Base-by-base conservation (phyloP, 2,797 vertebrate species). In the Arremon aurantiirostris region DNA sequence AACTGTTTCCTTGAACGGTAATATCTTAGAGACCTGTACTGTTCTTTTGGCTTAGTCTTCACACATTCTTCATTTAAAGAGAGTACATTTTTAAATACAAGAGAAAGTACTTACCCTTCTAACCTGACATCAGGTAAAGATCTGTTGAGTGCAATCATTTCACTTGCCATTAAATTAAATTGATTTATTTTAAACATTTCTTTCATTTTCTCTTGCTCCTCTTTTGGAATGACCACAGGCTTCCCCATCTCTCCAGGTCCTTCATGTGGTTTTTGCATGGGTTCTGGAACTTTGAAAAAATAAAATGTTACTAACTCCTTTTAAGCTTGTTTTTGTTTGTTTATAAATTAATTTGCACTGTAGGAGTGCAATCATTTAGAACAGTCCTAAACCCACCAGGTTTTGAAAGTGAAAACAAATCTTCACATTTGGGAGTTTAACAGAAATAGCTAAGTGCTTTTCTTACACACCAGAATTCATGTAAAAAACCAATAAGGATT, bases 111-210 rank as follows among this genome's bases (percentile, higher is more conserved):
- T 98, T 96, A 99, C 99, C 99, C 99, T 98, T 99, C 99, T 88
- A 99, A 98, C 52, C 99, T 98, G 93, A 99, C 99, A 57, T 99
- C 99, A 69, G 99, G 99, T 96, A 99, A 98, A 20, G 99, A 97
- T 92, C 99, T 98, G 98, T 99, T 99, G 91, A 99, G 99, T 80
- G 99, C 99, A 87, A 99, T 99, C 98, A 99, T 99, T 97, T 99
- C 99, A 57, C 99, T 99, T 76, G 99, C 99, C 99, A 99, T 99
- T 97, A 99, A 98, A 97, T 99, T 99, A 98, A 99, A 99, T 96
- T 99, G 99, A 98, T 99, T 99, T 97, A 99, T 99, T 98, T 99
- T 99, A 97, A 99, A 99, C 99, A 99, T 99, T 97, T 99, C 99
- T 98, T 99, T 99, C 99, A 99, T 99, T 97, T 99, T 99, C 96